These are phyloP conservation scores for Peromyscus leucopus DNA, from an alignment of 2,113 vertebrate species.

Conservation along the genomic window DNA sequence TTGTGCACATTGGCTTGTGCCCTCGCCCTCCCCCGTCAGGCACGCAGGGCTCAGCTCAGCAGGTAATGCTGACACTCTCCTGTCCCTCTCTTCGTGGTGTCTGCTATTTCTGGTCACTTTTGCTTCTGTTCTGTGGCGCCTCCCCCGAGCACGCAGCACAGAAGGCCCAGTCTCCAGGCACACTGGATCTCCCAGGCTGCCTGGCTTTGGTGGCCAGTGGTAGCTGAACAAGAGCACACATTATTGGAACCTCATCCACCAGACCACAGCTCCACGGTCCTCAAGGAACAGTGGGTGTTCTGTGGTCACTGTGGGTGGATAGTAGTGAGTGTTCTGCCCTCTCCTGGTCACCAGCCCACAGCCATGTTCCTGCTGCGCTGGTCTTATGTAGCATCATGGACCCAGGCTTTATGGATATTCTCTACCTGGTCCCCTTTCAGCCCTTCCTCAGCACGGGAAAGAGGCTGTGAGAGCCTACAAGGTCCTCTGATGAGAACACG, in stretches of 20 bases:
- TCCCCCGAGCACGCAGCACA: background rate
- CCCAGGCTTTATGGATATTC: background rate
- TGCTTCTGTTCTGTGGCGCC: background rate
- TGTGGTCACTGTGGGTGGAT: background rate
- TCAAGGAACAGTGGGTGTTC: background rate
- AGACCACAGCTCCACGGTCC: background rate
- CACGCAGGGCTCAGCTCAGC: background rate
- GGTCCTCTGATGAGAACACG: background rate
- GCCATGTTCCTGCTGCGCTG: background rate
- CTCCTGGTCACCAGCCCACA: background rate
- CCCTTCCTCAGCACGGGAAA: background rate
- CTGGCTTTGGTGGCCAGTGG: background rate
- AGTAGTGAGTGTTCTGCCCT: background rate
- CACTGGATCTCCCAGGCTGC: background rate
- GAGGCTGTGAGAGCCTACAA: background rate
- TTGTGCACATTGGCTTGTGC: background rate
- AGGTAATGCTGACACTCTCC: background rate
- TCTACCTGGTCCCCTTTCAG: too few relatives aligned
- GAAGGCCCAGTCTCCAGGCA: background rate
- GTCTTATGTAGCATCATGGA: background rate
- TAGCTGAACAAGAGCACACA: background rate
- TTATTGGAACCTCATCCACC: rapidly evolving
- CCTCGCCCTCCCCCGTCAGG: too few relatives aligned
- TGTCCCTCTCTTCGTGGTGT: background rate
- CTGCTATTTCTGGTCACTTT: background rate